These are phyloP conservation scores for Paraplagusia blochii DNA, from an alignment of 2,113 vertebrate genomes.

Conservation along the genomic window DNA sequence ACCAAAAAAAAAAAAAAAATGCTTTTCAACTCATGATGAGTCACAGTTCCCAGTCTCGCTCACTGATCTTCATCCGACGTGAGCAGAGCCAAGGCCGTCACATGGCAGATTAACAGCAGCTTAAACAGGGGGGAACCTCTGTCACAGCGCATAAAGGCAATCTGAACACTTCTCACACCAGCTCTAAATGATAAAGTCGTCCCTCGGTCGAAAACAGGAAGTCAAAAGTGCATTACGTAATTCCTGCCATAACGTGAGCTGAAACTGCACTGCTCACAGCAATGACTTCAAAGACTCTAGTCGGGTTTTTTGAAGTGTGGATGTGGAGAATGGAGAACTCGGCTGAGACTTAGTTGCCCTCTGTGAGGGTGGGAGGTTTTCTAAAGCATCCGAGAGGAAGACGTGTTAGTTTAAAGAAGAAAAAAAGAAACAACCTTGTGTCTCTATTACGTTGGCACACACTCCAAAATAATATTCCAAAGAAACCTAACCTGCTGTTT, in stretches of 20 bases:
- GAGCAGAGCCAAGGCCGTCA: constrained; percentile 29
- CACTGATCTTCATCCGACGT: constrained; percentile 22
- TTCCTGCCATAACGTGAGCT: constrained; percentile 18
- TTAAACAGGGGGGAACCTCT: constrained; percentile 43
- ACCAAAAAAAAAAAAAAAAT: constrained; percentile 15
- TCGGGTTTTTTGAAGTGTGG: constrained; percentile 35
- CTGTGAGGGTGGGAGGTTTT: constrained; percentile 36
- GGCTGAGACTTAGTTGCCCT: constrained; percentile 26
- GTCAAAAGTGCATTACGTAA: constrained; percentile 31
- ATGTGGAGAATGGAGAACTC: constrained; percentile 31
- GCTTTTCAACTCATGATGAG: constrained; percentile 3
- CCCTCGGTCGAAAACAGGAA: constrained; percentile 29
- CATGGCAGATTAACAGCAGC: constrained; percentile 39
- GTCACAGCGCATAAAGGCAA: constrained; percentile 10
- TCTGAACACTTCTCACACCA: constrained; percentile 15
- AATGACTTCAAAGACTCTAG: constrained; percentile 41
- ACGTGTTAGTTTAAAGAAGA: constrained; percentile 3
- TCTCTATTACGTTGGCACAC: no score
- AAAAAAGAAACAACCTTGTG: no score
- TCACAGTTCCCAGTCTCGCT: constrained; percentile 12
- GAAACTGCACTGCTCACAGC: constrained; percentile 19
- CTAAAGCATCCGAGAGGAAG: constrained; percentile 5
- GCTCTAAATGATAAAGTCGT: constrained; percentile 31
- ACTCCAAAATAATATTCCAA: background rate
- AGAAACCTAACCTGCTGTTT: background rate